Conservation (phyloP, 2,888 invertebrate genomes). For the Lasioglossum oenotherae region DNA sequence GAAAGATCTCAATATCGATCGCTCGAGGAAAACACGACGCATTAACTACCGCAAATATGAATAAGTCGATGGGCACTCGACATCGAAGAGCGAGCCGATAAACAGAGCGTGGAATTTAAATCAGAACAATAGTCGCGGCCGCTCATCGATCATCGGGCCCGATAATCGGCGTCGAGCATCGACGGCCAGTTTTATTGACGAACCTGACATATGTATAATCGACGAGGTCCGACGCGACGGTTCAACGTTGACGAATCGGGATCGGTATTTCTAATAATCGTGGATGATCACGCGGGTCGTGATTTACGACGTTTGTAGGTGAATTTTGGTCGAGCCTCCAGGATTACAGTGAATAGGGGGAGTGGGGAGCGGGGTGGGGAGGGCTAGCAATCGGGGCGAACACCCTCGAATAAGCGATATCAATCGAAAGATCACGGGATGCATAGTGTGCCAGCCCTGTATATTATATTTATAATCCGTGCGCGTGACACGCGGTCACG, state of each 20-base stretch:
- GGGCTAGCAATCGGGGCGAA: background rate
- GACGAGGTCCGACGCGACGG: background rate
- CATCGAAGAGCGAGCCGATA: slow-evolving; percentile 33
- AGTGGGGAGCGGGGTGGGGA: too few relatives aligned
- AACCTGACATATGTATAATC: slow-evolving; percentile 13
- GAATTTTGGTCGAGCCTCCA: slow-evolving; percentile 23
- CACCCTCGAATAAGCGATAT: slow-evolving; percentile 53
- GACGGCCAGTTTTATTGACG: slow-evolving; percentile 9
- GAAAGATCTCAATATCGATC: background rate
- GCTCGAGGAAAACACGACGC: background rate
- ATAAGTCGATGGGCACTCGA: slow-evolving; percentile 15
- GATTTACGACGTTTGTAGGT: slow-evolving; percentile 63
- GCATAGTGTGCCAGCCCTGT: slow-evolving; percentile 64
- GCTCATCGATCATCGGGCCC: slow-evolving; percentile 38
- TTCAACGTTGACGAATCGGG: slow-evolving; percentile 8
- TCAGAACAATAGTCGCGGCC: slow-evolving; percentile 43
- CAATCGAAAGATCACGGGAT: slow-evolving; percentile 62
- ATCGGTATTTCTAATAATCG: slow-evolving; percentile 70
- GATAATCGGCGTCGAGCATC: slow-evolving; percentile 38
- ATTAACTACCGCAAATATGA: slow-evolving; percentile 26
- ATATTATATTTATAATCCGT: slow-evolving; percentile 84
- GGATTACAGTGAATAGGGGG: background rate
- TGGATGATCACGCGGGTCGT: slow-evolving; percentile 47
- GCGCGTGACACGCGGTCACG: slow-evolving; percentile 82
- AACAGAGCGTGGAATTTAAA: slow-evolving; percentile 52